Evolutionary conservation across 1,140 invertebrate species (phyloP), one percentile per base, ranked within the genome.

Genomic region (Plutomurus gul): DNA sequence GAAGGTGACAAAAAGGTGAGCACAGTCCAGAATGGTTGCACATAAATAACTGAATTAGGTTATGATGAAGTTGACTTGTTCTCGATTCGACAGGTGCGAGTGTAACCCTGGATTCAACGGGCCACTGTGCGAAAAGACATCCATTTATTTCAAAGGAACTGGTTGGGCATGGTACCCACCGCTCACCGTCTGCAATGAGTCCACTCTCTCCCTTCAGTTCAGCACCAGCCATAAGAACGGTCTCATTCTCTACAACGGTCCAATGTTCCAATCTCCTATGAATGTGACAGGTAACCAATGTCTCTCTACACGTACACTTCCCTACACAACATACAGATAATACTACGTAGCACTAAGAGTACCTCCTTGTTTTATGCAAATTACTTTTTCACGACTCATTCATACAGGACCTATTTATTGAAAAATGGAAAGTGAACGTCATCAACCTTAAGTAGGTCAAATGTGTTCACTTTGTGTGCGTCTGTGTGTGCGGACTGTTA

Each of bases 231-330:
- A 88, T 25, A 90, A 91, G 20, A 89, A 92, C 86, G 95, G 95
- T 16, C 88, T 99, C 1, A 88, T 99, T 25, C 93, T 99, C 86
- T 99, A 98, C 86, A 89, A 95, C 84, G 97, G 97, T 18, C 97
- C 97, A 0, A 88, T 95, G 76, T 85, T 84, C 10, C 85, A 86
- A 65, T 86, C 85, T 4, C 70, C 70, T 22, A 85, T 92, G 20
- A 86, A 88, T 56, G 87, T 93, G 37, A 88, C 90, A 89, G 89
- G 89, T 90, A 84, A 81, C 36, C 30, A 65, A 72, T 13, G 20
- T 18, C 33, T 33, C 37, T 49, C 72, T 39, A 37, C 65, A 3
- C 27, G 16, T 71, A 8, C 16, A 27, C 10, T 65, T 30, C n/a
- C 11, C 33, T 65, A 33, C 56, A 30, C 36, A 65, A 65, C 30